Conservation (phyloP, 2,113 vertebrate genomes). For the Cnemophilus loriae region DNA sequence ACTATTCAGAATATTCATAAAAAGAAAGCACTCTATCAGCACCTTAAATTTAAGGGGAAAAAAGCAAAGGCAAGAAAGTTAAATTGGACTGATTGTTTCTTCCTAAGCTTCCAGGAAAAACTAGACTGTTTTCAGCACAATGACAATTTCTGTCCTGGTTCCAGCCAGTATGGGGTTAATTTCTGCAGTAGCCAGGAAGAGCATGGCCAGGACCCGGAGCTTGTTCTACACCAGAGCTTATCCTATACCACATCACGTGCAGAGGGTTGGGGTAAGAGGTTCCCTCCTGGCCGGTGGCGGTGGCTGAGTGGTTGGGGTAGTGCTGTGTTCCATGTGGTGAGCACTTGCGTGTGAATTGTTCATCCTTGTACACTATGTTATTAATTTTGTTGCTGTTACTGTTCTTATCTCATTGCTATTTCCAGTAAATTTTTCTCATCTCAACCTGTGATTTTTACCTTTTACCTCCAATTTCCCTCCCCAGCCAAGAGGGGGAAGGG, state of each 20-base stretch:
- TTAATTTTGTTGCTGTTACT: background rate
- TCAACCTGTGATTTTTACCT: background rate
- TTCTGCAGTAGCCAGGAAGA: background rate
- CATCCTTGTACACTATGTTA: background rate
- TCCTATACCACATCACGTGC: background rate
- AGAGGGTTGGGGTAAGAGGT: background rate
- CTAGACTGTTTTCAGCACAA: background rate
- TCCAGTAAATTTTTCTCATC: background rate
- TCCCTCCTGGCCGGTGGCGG: fast-evolving
- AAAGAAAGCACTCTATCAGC: background rate
- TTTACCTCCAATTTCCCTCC: background rate
- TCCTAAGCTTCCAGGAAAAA: background rate
- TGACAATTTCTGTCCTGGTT: background rate
- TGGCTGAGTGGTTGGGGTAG: background rate
- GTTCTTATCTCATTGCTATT: background rate
- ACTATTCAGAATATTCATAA: background rate
- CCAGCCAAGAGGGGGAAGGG: no score
- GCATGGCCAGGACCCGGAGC: background rate
- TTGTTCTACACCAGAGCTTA: background rate
- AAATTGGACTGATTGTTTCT: background rate
- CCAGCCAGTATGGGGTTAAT: background rate
- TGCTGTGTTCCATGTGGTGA: background rate
- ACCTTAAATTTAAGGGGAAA: background rate
- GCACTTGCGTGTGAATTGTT: fast-evolving
- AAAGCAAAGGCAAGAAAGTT: background rate